phyloP scores from a whole-genome alignment of 2,797 vertebrate genomes.

The Anabas testudineus region DNA sequence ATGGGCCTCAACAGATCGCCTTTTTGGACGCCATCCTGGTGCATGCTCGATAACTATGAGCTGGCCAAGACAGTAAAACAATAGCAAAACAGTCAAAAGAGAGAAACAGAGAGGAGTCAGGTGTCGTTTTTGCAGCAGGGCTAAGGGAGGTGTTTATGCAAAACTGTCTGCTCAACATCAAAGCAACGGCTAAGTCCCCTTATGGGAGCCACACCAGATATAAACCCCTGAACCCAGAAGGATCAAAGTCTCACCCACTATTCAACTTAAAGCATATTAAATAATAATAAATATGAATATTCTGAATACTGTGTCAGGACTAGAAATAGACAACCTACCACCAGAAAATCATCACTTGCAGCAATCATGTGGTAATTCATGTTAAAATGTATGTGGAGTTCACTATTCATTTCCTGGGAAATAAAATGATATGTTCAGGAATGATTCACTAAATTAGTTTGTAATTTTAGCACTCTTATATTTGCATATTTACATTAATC shows the following conservation, averaged over 20 bases:
- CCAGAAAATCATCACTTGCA: slow-evolving; percentile 4
- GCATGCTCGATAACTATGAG: slow-evolving; percentile 10
- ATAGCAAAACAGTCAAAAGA: slow-evolving; percentile 38
- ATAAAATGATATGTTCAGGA: slow-evolving; percentile 8
- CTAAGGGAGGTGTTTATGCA: slow-evolving; percentile 54
- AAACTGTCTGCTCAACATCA: slow-evolving; percentile 61
- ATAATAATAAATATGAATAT: slow-evolving; percentile 42
- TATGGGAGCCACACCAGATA: slow-evolving; percentile 64
- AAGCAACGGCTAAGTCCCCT: slow-evolving; percentile 63
- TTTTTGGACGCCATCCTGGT: slow-evolving; percentile 61
- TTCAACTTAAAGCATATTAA: slow-evolving; percentile 54
- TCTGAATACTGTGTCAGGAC: slow-evolving; percentile 39
- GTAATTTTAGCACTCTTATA: neutral
- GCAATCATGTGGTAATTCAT: slow-evolving; percentile 33
- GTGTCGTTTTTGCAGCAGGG: slow-evolving; percentile 19
- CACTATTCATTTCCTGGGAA: slow-evolving; percentile 3
- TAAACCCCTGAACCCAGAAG: slow-evolving; percentile 65
- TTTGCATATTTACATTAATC: neutral
- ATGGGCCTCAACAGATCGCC: slow-evolving; percentile 54
- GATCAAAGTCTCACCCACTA: slow-evolving; percentile 62
- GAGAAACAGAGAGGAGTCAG: slow-evolving; percentile 17
- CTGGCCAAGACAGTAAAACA: slow-evolving; percentile 51
- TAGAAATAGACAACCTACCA: slow-evolving; percentile 32
- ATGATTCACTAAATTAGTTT: neutral
- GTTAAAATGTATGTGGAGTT: slow-evolving; percentile 16